phyloP scores from a whole-genome alignment of 2,113 vertebrate genomes.

The Thamnophis sirtalis region DNA sequence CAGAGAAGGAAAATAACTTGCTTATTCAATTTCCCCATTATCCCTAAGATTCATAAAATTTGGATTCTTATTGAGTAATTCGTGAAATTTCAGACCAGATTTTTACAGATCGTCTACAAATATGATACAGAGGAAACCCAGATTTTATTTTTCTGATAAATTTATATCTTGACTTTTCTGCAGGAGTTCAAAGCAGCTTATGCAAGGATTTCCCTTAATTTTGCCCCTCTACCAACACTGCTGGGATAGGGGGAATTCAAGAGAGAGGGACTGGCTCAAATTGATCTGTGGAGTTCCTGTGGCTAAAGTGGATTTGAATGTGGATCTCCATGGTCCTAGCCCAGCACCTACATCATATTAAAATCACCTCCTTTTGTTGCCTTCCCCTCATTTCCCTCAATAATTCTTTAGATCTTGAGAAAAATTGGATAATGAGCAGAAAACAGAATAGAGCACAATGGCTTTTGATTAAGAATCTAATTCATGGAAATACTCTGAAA shows the following conservation, averaged over 20 bases:
- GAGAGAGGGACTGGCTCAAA: background rate
- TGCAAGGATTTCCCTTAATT: background rate
- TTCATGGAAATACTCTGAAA: background rate
- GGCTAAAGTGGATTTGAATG: background rate
- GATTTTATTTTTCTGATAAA: background rate
- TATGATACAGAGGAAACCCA: background rate
- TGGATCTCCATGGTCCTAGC: background rate
- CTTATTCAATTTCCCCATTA: background rate
- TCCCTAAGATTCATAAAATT: background rate
- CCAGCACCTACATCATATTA: background rate
- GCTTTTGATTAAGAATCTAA: background rate
- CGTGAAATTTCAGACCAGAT: background rate
- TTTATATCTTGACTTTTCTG: background rate
- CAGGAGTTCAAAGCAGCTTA: background rate
- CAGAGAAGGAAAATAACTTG: background rate
- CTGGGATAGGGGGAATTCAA: background rate
- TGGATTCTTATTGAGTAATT: background rate
- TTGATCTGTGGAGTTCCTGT: background rate
- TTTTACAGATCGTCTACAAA: background rate
- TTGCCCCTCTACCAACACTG: background rate
- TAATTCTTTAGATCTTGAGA: background rate
- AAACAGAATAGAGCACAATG: background rate
- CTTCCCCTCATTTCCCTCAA: background rate
- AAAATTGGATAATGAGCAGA: background rate
- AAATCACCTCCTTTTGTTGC: background rate